Conservation (phyloP, 2,888 invertebrate species). For the Troilus luridus region DNA sequence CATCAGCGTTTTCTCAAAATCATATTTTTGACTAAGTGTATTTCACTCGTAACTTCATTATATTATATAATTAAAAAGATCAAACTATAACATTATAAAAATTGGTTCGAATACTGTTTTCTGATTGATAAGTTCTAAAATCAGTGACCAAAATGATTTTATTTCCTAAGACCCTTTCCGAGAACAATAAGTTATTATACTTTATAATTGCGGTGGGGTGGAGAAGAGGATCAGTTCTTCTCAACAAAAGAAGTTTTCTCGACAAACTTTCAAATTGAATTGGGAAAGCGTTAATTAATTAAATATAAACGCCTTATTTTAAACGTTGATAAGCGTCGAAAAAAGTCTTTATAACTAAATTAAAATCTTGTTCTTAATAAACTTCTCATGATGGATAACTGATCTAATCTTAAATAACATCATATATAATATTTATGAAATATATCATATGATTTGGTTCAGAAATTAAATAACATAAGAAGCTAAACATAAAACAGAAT, state of each 20-base stretch:
- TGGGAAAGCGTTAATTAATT: not conserved
- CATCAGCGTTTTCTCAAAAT: no score
- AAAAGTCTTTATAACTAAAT: no score
- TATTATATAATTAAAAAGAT: not conserved
- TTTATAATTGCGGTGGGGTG: not conserved
- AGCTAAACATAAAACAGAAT: no score
- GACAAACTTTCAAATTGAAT: not conserved
- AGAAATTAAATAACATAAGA: not conserved
- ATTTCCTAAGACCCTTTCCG: not conserved
- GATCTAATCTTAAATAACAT: not conserved
- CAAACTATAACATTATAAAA: not conserved
- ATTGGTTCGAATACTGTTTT: not conserved
- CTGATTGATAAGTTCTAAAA: not conserved
- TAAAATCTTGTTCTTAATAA: not conserved
- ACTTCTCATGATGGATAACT: not conserved
- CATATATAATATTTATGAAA: not conserved
- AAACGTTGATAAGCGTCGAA: not conserved
- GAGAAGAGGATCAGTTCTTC: not conserved
- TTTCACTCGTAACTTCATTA: not conserved
- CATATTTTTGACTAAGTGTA: no score
- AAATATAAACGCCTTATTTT: not conserved
- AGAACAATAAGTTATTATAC: not conserved
- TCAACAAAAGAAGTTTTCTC: not conserved
- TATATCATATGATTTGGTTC: not conserved
- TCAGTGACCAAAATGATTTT: not conserved